Evolutionary conservation across 2,888 invertebrate species (phyloP).

Genomic region (Branchipolynoe longqiensis): DNA sequence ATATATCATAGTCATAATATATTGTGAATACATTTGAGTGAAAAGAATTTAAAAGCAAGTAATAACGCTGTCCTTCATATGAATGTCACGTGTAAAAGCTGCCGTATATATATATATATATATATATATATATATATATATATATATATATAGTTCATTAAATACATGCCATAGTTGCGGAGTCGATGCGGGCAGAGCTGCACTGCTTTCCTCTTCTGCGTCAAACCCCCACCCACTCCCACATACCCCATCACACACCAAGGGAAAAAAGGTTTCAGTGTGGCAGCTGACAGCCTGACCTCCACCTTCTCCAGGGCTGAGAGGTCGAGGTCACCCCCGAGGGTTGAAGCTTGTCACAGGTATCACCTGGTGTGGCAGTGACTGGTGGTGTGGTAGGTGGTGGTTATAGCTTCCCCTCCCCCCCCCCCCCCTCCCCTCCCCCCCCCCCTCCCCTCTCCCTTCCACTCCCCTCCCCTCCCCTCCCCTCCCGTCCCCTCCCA

Average conservation of each 20-base stretch:
- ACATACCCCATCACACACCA: background rate
- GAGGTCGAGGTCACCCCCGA: background rate
- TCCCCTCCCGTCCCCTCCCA: background rate
- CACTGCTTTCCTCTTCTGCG: background rate
- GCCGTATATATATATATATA: too few species aligned
- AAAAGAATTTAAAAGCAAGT: too few species aligned
- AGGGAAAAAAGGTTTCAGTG: background rate
- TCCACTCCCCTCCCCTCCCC: too few species aligned
- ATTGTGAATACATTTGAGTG: too few species aligned
- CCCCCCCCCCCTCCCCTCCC: background rate
- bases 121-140: background rate
- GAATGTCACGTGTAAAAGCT: too few species aligned
- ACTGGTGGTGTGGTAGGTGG: conserved; percentile 8
- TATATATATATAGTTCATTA: background rate
- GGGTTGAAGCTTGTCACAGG: conserved; percentile 7
- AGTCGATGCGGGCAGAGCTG: too few species aligned
- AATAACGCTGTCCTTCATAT: too few species aligned
- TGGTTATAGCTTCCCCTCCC: background rate
- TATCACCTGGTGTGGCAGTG: conserved; percentile 33
- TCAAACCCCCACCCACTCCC: background rate
- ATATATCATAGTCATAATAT: too few species aligned
- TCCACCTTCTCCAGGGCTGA: conserved; percentile 29
- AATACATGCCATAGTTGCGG: too few species aligned
- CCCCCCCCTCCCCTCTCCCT: background rate
- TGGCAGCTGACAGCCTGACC: background rate